Percentiles rank a stretch among this genome's conserved stretches.
Evolutionary conservation across 2,888 invertebrate species (phyloP).

Genomic region (Dascillus cervinus): DNA sequence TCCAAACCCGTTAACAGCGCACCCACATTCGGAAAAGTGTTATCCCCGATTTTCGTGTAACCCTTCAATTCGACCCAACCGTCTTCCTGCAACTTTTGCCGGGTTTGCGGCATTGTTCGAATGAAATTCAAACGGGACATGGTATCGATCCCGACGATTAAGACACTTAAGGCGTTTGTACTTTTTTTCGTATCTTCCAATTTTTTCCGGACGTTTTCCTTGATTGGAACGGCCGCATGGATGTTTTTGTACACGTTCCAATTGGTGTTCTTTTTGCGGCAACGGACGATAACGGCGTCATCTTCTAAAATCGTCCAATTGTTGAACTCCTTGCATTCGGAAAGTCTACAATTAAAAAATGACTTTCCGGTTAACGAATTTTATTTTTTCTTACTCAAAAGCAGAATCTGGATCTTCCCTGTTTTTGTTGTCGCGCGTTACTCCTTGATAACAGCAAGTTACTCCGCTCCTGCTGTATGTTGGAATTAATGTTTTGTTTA

Average conservation of each 20-base stretch:
- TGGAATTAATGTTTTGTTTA: conserved; percentile 29
- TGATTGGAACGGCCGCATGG: conserved; percentile 47
- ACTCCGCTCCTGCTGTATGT: conserved; percentile 28
- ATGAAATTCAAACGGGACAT: conserved; percentile 73
- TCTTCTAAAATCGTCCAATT: conserved; percentile 34
- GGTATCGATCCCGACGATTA: conserved; percentile 79
- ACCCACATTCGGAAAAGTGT: conserved; percentile 86
- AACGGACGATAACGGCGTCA: conserved; percentile 47
- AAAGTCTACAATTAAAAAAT: conserved; percentile 34
- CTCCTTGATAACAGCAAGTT: conserved; percentile 27
- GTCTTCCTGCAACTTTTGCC: conserved; percentile 54
- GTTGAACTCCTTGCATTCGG: conserved; percentile 44
- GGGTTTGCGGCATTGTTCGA: conserved; percentile 67
- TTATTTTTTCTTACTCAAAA: background rate
- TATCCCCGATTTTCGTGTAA: conserved; percentile 69
- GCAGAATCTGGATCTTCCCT: background rate
- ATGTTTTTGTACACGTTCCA: conserved; percentile 46
- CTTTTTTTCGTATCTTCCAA: conserved; percentile 17
- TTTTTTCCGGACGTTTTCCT: conserved; percentile 45
- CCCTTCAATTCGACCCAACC: conserved; percentile 34
- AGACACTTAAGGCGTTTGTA: conserved; percentile 50
- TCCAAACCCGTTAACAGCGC: conserved; percentile 66
- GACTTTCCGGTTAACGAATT: conserved; percentile 16
- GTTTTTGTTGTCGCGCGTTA: conserved; percentile 7
- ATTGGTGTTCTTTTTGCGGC: conserved; percentile 31